Evolutionary conservation across 1,140 invertebrate species (phyloP).

Genomic region (Belonocnema kinseyi): DNA sequence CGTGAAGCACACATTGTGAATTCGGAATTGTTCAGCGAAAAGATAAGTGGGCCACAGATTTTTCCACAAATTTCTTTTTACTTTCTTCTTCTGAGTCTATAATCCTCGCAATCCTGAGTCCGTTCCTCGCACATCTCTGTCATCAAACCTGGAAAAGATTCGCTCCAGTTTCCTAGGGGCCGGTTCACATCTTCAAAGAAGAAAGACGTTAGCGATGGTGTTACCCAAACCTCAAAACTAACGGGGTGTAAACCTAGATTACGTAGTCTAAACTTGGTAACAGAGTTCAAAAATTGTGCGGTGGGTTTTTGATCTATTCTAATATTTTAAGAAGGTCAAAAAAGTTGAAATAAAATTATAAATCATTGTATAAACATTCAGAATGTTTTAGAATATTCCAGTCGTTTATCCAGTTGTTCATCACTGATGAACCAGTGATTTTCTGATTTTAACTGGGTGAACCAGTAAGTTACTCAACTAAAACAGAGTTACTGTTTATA

Average conservation of each 20-base stretch:
- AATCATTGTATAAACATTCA: too few relatives aligned
- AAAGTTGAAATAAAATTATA: too few relatives aligned
- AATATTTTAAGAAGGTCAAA: too few relatives aligned
- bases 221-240: slow-evolving; percentile 49
- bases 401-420: too few relatives aligned
- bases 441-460: too few relatives aligned
- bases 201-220: slow-evolving; percentile 51
- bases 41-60: slow-evolving; percentile 46
- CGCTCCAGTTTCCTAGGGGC: slow-evolving; percentile 47
- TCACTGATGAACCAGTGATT: too few relatives aligned
- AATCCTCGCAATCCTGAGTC: not conserved
- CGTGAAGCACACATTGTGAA: not conserved
- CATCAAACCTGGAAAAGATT: slow-evolving; percentile 39
- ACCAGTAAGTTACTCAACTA: too few relatives aligned
- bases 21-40: slow-evolving; percentile 43
- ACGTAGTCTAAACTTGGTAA: slow-evolving; percentile 46
- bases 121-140: not conserved
- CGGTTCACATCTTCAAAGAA: slow-evolving; percentile 39
- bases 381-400: too few relatives aligned
- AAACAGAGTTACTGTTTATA: too few relatives aligned
- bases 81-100: not conserved
- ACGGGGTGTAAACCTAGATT: slow-evolving; percentile 67
- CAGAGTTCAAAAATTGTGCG: not conserved
- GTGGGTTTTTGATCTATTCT: too few relatives aligned
- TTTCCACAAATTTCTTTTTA: slow-evolving; percentile 44